These are phyloP conservation scores for Heliconius hortense DNA, from an alignment of 2,888 invertebrate genomes.

Conservation along the genomic window DNA sequence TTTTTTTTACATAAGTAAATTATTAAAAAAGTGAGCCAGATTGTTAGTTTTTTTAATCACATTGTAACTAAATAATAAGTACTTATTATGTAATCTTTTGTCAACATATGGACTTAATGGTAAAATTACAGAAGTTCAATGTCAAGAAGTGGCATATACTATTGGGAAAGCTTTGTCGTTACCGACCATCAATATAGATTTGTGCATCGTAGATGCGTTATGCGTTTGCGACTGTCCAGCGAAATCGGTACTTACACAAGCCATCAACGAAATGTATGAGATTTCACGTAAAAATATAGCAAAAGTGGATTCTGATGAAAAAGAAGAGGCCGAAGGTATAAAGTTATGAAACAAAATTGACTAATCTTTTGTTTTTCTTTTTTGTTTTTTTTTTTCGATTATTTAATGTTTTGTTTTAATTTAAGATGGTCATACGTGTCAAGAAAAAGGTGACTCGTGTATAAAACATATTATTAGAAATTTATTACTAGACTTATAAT, in stretches of 20 bases:
- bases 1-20: not conserved
- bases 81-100: too few relatives aligned
- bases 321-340: conserved; percentile 55
- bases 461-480: too few relatives aligned
- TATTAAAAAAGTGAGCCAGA: not conserved
- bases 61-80: too few relatives aligned
- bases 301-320: conserved; percentile 47
- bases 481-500: too few relatives aligned
- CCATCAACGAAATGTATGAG: conserved; percentile 63
- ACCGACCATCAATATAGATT: conserved; percentile 77
- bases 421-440: not conserved
- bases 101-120: not conserved
- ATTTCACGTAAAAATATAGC: conserved; percentile 44
- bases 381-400: not conserved
- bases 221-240: conserved; percentile 56
- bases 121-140: conserved; percentile 58
- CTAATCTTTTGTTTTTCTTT: not conserved
- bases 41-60: not conserved
- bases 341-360: not conserved
- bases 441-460: too few relatives aligned
- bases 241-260: conserved; percentile 52
- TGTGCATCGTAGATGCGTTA: conserved; percentile 74
- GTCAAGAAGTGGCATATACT: conserved; percentile 70
- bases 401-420: not conserved
- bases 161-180: conserved; percentile 68